Evolutionary conservation across 2,797 vertebrate genomes (phyloP), one percentile per base, ranked within the genome.

Genomic region (Darevskia mixta): DNA sequence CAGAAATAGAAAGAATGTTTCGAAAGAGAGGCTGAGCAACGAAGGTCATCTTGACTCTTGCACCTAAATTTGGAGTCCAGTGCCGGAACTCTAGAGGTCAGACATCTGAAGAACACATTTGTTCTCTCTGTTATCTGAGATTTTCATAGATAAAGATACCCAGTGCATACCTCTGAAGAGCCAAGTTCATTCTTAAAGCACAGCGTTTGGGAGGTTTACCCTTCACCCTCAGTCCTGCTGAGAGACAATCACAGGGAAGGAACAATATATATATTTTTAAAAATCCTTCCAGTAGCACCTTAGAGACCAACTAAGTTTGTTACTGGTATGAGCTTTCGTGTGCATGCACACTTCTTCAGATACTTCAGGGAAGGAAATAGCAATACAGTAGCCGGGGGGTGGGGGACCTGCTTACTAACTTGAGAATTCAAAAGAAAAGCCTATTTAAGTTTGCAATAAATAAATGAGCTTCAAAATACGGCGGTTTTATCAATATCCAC

Each of bases 1-100:
- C 95, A 96, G 89, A 95, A 96, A 96, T 95, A 95, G 95, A 96
- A 95, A 94, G 91, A 96, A 93, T 94, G 85, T 92, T 88, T 93
- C 88, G 85, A 92, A 94, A 93, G 89, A 64, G 86, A 90, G 84
- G 87, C 81, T 49, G 92, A 90, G 88, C 88, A 88, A 45, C 88
- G 93, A 93, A 92, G 90, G 92, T 94, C 95, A 93, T 72, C 81
- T 88, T 90, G 87, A 91, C 93, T 86, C 93, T 32, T 93, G 66
- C 81, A 89, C 91, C 93, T 91, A 87, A 92, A 91, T 96, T 93
- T 93, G 95, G 94, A 92, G 84, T 86, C 92, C 89, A 92, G 86
- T 85, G 88, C 90, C 82, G 88, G 93, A 84, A 81, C 89, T 92
- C n/a, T 3, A 88, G 85, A 91, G 90, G 71, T 91, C 86, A 93